Evolutionary conservation across 2,113 vertebrate genomes (phyloP), one percentile per base, ranked within the genome.

Genomic region (Mus musculus): DNA sequence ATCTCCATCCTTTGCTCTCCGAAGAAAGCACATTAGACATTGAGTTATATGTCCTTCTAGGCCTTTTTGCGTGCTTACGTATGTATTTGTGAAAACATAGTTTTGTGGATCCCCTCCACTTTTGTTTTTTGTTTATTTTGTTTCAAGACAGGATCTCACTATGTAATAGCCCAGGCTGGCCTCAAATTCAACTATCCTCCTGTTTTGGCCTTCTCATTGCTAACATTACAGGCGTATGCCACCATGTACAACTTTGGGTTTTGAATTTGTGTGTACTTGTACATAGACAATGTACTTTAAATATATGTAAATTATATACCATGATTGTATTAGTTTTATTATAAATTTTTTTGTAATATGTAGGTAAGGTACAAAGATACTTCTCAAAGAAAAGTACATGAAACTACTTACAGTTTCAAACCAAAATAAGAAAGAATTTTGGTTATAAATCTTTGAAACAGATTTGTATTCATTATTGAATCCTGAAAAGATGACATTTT

Each of bases 381-480:
- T 92, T 96, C 76, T 97, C 20, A 90, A 72, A 94, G 69, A 95
- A 65, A 94, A 94, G 71, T n/a, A 88, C 24, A 61, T 71, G 81
- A 88, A 94, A 96, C 84, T 94, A 42, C 76, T 80, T 80, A 71
- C 93, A 91, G 24, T 93, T 78, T 85, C 86, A 94, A 73, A 89
- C 54, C 76, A 93, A 90, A 95, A 84, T 92, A 75, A 94, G 84
- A 73, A 24, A 93, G 10, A 30, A 86, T 71, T 96, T 97, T 95
- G 69, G 36, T 76, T 73, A 94, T 0, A 76, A 90, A 96, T 92
- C 42, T 94, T 88, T 56, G 46, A 95, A 93, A 20, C 33, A 93
- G 52, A 93, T 69, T 69, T 69, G 30, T 69, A 94, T n/a, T 88
- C 9, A 2, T 90, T 95, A 61, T 75, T 93, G 87, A 93, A 22